Evolutionary conservation across 2,113 vertebrate species (phyloP).

Genomic region (Heterotis niloticus): DNA sequence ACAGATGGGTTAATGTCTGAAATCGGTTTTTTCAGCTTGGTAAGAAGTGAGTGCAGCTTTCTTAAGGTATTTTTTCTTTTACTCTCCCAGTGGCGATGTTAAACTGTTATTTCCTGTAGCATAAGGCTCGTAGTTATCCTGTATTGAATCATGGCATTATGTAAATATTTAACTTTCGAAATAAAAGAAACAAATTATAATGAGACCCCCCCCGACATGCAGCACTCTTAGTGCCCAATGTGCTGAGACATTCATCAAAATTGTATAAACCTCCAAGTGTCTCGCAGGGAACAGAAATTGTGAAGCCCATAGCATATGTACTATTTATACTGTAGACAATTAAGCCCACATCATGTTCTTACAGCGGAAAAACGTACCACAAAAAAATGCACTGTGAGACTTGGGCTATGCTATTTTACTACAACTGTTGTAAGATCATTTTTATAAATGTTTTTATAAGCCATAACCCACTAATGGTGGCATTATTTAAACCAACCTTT

Average conservation of each 20-base stretch:
- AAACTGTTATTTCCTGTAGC: not conserved
- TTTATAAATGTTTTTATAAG: not conserved
- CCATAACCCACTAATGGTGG: not conserved
- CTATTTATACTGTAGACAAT: not conserved
- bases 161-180: constrained; percentile 8
- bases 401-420: not conserved
- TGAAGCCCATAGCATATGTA: not conserved
- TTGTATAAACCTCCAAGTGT: not conserved
- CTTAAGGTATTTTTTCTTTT: too few species aligned
- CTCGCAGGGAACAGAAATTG: not conserved
- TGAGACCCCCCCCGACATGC: not conserved
- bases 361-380: not conserved
- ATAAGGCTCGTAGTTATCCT: not conserved
- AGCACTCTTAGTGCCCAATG: not conserved
- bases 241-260: not conserved
- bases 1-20: too few species aligned
- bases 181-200: constrained; percentile 18
- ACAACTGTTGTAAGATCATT: not conserved
- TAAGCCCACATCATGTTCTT: not conserved
- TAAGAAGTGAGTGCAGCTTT: too few species aligned
- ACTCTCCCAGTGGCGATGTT: too few species aligned
- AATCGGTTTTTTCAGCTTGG: too few species aligned
- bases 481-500: not conserved
- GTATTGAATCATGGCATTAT: not conserved
- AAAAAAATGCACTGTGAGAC: not conserved